Percentiles rank a stretch among this genome's conserved stretches.
Evolutionary conservation across 2,888 invertebrate species (phyloP).

Genomic region (Eupeodes latifasciatus): DNA sequence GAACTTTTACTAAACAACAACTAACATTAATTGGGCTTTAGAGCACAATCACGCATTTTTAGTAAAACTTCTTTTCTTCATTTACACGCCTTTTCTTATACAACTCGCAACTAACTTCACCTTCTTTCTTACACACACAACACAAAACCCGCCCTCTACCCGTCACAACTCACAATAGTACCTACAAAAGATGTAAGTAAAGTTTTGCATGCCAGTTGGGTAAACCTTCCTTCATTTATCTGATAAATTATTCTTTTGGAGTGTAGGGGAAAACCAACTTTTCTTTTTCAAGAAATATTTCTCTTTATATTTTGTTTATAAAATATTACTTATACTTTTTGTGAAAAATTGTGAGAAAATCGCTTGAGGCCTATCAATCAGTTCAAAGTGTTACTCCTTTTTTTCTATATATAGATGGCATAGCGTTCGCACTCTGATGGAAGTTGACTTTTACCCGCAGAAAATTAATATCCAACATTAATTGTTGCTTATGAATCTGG

Average conservation of each 20-base stretch:
- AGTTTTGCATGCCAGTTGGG: conserved; percentile 4
- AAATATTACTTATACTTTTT: background rate
- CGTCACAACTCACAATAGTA: background rate
- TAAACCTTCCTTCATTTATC: background rate
- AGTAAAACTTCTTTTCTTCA: background rate
- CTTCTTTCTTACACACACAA: background rate
- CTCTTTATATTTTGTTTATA: background rate
- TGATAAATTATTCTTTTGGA: background rate
- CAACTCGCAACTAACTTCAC: too few species aligned
- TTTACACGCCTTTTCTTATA: too few species aligned
- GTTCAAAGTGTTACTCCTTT: background rate
- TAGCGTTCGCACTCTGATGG: too few species aligned
- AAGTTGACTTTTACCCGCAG: too few species aligned
- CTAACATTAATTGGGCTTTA: conserved; percentile 7
- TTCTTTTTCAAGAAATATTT: background rate
- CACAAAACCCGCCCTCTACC: background rate
- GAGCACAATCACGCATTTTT: background rate
- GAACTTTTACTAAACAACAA: conserved; percentile 28
- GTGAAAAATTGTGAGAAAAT: background rate
- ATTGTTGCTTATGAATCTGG: too few species aligned
- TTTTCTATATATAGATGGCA: too few species aligned
- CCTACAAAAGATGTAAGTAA: background rate
- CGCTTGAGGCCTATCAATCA: conserved; percentile 22
- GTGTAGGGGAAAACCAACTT: background rate
- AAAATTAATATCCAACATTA: too few species aligned